Evolutionary conservation across 2,797 vertebrate genomes (phyloP), one percentile per base, ranked within the genome.

Genomic region (Diglossa cyanea): DNA sequence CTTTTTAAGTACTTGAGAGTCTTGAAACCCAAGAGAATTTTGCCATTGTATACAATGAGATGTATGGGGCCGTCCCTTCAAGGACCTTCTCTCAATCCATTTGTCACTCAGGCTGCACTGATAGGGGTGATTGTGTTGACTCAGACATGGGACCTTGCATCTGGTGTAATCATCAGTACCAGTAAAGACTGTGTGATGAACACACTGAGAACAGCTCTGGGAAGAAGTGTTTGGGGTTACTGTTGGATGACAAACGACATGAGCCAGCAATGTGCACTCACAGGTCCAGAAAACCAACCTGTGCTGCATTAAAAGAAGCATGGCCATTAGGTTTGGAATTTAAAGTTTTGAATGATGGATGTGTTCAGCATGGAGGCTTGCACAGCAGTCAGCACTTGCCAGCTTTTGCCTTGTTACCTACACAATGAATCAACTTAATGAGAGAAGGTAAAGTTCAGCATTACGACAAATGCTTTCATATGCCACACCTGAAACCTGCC

Each of bases 361-460:
- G 94, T 93, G 82, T 91, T 82, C 45, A 93, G 80, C 70, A 47
- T 90, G 75, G 71, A 95, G 90, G 94, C 81, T 97, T 93, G 92
- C 95, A 71, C 92, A 93, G 97, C 96, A 97, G 94, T 93, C 93
- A 84, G 54, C 96, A 96, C 97, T 98, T 98, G 98, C 97, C 96
- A 95, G 97, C 97, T 95, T 97, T 94, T 97, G 85, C 95, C 96
- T 97, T 97, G 97, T 98, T 98, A 98, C 98, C 97, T 97, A 95
- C 97, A 97, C 97, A 96, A 98, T 98, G 98, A 98, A 98, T 98
- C 98, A 98, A 97, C 96, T 97, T 98, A 98, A 98, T 98, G 98
- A 98, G 98, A 95, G 78, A 94, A 98, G 94, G 96, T 92, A 92
- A 94, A 97, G 97, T 98, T 98, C 97, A 98, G 93, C 96, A 98